Conservation (phyloP, 2,797 vertebrate genomes). For the Lophius americanus region DNA sequence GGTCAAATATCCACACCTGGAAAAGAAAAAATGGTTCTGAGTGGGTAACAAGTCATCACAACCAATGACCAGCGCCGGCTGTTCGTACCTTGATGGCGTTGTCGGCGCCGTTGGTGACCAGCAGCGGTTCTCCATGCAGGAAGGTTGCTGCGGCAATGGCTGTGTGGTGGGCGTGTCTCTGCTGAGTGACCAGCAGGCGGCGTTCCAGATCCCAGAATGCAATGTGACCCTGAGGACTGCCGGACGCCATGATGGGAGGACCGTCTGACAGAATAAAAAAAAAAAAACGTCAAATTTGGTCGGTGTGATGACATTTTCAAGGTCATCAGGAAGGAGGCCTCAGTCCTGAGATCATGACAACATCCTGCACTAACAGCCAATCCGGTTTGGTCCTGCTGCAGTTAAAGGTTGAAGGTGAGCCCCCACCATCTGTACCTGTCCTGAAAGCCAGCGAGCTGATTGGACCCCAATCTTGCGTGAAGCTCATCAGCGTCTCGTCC, state of each 20-base stretch:
- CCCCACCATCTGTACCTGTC: slow-evolving; percentile 77
- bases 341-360: no score
- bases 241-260: slow-evolving; percentile 90
- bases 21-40: not conserved
- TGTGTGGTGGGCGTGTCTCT: slow-evolving; percentile 89
- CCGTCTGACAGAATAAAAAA: slow-evolving; percentile 81
- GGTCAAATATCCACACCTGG: slow-evolving; percentile 97
- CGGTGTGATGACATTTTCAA: no score
- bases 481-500: slow-evolving; percentile 93
- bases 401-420: not conserved
- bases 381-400: no score
- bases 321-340: no score
- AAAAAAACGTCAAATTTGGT: no score
- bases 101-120: slow-evolving; percentile 93
- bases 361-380: no score
- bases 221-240: slow-evolving; percentile 92
- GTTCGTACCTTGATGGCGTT: slow-evolving; percentile 84
- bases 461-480: slow-evolving; percentile 97
- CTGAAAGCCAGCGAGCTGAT: slow-evolving; percentile 92
- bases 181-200: slow-evolving; percentile 88
- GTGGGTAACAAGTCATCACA: no score
- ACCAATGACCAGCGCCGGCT: no score
- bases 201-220: slow-evolving; percentile 94
- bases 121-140: slow-evolving; percentile 90
- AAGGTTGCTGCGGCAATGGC: slow-evolving; percentile 90